A percentile compares a stretch with the other conserved stretches of the same genome.
Evolutionary conservation across 2,888 invertebrate genomes (phyloP).

Genomic region (Griposia aprilina): DNA sequence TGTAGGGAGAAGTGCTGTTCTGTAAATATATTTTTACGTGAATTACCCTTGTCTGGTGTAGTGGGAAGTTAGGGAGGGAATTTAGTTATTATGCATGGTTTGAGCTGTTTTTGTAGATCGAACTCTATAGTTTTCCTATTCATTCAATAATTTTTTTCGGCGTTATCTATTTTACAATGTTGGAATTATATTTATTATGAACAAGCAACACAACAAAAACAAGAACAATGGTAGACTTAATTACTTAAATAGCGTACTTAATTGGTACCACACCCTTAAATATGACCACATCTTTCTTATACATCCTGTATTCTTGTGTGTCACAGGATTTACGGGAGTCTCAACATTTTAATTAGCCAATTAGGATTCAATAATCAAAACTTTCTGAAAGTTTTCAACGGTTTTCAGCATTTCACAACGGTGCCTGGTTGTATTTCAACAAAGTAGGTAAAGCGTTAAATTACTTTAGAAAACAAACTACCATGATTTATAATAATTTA

Average conservation of each 20-base stretch:
- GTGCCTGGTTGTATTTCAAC: slow-evolving; percentile 17
- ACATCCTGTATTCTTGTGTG: neutral
- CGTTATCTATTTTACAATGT: neutral
- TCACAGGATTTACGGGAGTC: neutral
- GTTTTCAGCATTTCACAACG: slow-evolving; percentile 36
- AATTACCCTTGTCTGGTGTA: slow-evolving; percentile 52
- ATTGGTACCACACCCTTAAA: too few relatives aligned
- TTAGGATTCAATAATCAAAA: slow-evolving; percentile 61
- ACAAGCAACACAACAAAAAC: too few relatives aligned
- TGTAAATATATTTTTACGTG: slow-evolving; percentile 67
- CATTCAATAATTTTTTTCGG: neutral
- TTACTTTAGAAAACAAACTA: neutral
- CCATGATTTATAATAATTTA: neutral
- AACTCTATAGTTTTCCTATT: neutral
- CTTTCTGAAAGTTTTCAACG: slow-evolving; percentile 43
- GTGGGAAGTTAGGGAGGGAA: slow-evolving; percentile 18
- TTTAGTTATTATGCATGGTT: slow-evolving; percentile 35
- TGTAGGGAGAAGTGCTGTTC: slow-evolving; percentile 74
- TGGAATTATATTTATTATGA: neutral
- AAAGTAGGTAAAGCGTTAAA: neutral
- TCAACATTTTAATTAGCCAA: slow-evolving; percentile 47
- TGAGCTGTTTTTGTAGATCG: slow-evolving; percentile 36
- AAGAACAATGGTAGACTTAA: too few relatives aligned
- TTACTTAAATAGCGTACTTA: neutral
- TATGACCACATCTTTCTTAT: neutral